Conservation (phyloP, 1,140 invertebrate genomes). For the Diorhabda sublineata region DNA sequence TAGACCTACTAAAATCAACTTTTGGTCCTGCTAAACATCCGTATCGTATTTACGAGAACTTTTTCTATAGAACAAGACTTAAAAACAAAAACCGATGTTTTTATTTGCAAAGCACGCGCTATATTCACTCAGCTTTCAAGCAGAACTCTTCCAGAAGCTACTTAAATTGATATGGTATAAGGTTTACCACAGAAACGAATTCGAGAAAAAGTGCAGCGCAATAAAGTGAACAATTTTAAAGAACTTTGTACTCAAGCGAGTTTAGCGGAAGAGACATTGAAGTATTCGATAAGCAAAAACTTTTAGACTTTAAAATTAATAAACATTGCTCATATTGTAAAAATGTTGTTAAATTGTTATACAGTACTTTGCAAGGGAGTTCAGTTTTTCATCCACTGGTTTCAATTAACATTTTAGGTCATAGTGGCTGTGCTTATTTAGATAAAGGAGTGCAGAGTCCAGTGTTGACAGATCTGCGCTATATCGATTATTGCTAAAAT, state of each 20-base stretch:
- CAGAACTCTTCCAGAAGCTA: neutral
- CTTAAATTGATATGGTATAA: too few species aligned
- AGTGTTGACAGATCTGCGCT: constrained; percentile 3
- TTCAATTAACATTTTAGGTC: constrained; percentile 1
- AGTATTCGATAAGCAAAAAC: neutral
- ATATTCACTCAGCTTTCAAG: constrained; percentile 15
- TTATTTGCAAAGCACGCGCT: constrained; percentile 18
- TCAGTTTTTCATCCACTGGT: neutral
- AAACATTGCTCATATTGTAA: constrained; percentile 9
- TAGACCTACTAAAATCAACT: constrained; percentile 9
- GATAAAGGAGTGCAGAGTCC: constrained; percentile 5
- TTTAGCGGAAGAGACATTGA: constrained; percentile 6
- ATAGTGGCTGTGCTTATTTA: constrained; percentile 3
- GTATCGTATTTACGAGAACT: constrained; percentile 14
- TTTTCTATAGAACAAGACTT: constrained; percentile 13
- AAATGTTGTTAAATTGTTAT: neutral
- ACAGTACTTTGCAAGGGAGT: neutral
- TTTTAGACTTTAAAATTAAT: neutral
- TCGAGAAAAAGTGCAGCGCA: constrained; percentile 6
- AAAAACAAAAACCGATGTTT: constrained; percentile 19
- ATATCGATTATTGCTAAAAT: neutral
- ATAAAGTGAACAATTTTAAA: constrained; percentile 17
- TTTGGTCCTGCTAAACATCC: constrained; percentile 18
- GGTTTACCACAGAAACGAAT: neutral
- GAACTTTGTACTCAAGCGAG: constrained; percentile 1